These are phyloP conservation scores for Drosophila pseudotakahashii DNA, from an alignment of 2,888 invertebrate species.

Conservation along the genomic window DNA sequence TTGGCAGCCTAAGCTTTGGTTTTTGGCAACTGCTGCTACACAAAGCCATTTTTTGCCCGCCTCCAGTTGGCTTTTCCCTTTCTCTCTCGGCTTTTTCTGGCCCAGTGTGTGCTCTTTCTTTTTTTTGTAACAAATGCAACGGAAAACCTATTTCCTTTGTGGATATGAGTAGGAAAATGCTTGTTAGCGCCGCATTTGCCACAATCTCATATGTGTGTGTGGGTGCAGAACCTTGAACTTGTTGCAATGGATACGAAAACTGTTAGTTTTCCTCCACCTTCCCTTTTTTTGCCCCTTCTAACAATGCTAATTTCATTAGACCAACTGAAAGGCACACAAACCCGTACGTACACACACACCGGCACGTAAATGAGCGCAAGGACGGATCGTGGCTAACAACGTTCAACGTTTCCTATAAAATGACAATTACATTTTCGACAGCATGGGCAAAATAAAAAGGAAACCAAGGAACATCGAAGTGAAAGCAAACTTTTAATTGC, in stretches of 20 bases:
- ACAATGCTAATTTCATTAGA: conserved; percentile 63
- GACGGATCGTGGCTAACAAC: conserved; percentile 32
- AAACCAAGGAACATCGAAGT: conserved; percentile 17
- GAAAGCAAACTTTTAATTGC: conserved; percentile 69
- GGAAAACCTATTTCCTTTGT: conserved; percentile 74
- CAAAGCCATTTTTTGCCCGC: conserved; percentile 11
- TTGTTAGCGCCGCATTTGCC: conserved; percentile 66
- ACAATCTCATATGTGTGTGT: conserved; percentile 26
- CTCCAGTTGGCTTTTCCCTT: conserved; percentile 9
- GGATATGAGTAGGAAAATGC: conserved; percentile 74
- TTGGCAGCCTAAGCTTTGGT: conserved; percentile 26
- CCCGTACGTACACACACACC: background rate
- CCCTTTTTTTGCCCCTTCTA: conserved; percentile 11
- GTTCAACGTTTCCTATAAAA: conserved; percentile 54
- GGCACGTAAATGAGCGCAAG: conserved; percentile 56
- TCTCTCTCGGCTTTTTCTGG: conserved; percentile 8
- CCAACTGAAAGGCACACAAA: conserved; percentile 29
- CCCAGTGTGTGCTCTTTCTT: conserved; percentile 24
- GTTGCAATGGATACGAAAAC: conserved; percentile 40
- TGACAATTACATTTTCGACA: conserved; percentile 58
- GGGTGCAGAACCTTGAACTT: conserved; percentile 66
- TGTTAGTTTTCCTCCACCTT: conserved; percentile 7
- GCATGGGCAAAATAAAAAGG: conserved; percentile 15
- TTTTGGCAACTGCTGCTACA: conserved; percentile 17
- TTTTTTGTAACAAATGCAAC: conserved; percentile 64